phyloP scores from a whole-genome alignment of 2,113 vertebrate species.

The Oenanthe melanoleuca region DNA sequence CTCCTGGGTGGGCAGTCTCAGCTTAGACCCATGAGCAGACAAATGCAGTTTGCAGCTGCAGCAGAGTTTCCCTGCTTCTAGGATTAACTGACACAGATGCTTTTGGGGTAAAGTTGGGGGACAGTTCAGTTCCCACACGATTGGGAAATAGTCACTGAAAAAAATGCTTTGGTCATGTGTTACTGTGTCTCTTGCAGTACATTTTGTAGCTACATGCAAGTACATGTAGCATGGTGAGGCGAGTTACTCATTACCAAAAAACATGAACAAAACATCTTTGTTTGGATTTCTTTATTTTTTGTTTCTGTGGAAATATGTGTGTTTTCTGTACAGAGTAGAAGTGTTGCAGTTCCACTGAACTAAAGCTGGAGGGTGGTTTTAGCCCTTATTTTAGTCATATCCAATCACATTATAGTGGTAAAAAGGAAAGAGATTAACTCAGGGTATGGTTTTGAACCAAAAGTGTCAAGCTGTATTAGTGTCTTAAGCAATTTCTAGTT shows the following conservation, averaged over 20 bases:
- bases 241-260: not conserved
- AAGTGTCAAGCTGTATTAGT: not conserved
- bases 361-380: not conserved
- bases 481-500: not conserved
- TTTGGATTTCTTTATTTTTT: not conserved
- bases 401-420: not conserved
- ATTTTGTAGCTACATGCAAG: not conserved
- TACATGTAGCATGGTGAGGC: accelerated
- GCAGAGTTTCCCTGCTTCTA: not conserved
- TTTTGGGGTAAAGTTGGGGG: not conserved
- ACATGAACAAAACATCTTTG: not conserved
- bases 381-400: not conserved
- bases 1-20: not conserved
- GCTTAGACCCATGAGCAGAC: not conserved
- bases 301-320: not conserved
- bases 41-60: not conserved
- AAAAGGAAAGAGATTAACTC: not conserved
- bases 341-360: not conserved
- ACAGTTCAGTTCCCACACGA: not conserved
- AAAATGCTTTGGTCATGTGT: not conserved
- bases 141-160: not conserved
- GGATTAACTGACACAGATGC: not conserved
- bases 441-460: not conserved
- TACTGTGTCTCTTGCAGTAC: not conserved
- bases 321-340: not conserved